Percentiles rank a stretch among this genome's conserved stretches.
Conservation (phyloP, 1,140 invertebrate genomes). For the Macrotrachela quadricornifera region DNA sequence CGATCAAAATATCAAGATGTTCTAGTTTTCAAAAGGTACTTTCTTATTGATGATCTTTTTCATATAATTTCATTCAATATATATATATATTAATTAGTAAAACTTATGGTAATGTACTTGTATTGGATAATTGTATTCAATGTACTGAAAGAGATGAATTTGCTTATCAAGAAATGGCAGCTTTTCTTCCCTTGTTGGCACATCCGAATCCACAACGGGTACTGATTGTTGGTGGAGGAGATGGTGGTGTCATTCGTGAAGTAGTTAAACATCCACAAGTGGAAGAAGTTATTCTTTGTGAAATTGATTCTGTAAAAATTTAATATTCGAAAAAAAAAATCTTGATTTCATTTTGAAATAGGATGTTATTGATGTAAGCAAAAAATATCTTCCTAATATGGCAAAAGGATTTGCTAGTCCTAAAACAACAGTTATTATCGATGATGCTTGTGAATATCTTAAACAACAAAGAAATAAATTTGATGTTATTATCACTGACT, state of each 20-base stretch:
- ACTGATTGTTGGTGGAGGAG: slow-evolving; percentile 85
- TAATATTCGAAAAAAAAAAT: not conserved
- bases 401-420: slow-evolving; percentile 56
- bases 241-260: slow-evolving; percentile 83
- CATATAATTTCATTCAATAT: slow-evolving; percentile 3
- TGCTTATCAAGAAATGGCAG: slow-evolving; percentile 94
- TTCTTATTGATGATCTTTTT: not conserved
- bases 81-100: slow-evolving; percentile 38
- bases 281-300: slow-evolving; percentile 64
- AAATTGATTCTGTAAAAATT: slow-evolving; percentile 54
- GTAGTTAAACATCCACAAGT: slow-evolving; percentile 75
- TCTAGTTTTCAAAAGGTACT: slow-evolving; percentile 48
- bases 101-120: slow-evolving; percentile 61
- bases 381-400: slow-evolving; percentile 71
- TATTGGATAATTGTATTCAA: slow-evolving; percentile 88
- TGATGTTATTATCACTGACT: slow-evolving; percentile 94
- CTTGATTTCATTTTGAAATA: slow-evolving; percentile 12
- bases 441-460: slow-evolving; percentile 86
- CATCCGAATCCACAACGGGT: slow-evolving; percentile 77
- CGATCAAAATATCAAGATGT: slow-evolving; percentile 73
- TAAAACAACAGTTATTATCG: slow-evolving; percentile 60
- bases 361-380: slow-evolving; percentile 68
- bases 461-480: slow-evolving; percentile 59
- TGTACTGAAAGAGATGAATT: slow-evolving; percentile 88
- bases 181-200: slow-evolving; percentile 68